A percentile compares a stretch with the other conserved stretches of the same genome.
Evolutionary conservation across 2,113 vertebrate genomes (phyloP).

Genomic region (Syrrhaptes paradoxus): DNA sequence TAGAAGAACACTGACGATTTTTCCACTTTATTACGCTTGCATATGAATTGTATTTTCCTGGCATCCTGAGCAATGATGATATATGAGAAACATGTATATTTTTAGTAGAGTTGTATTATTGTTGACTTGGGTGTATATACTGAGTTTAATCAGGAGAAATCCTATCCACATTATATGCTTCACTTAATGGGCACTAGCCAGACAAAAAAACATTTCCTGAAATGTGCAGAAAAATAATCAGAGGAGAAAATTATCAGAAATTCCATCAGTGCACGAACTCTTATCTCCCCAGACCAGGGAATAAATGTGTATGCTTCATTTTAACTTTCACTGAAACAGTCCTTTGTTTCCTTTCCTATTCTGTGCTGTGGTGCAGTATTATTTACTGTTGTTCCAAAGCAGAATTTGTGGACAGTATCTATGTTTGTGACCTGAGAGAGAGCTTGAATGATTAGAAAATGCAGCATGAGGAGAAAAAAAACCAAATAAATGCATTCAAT

Average conservation of each 20-base stretch:
- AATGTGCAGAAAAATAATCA: conserved; percentile 49
- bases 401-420: not conserved
- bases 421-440: not conserved
- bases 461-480: not conserved
- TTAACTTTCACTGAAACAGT: not conserved
- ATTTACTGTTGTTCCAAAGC: not conserved
- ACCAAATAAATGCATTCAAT: not conserved
- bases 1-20: conserved; percentile 8
- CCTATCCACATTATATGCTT: not conserved
- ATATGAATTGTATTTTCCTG: conserved; percentile 49
- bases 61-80: conserved; percentile 18
- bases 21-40: conserved; percentile 49
- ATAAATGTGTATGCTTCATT: not conserved
- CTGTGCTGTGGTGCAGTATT: not conserved
- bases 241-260: conserved; percentile 1
- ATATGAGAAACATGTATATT: conserved; percentile 21
- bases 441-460: not conserved
- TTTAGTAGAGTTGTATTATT: conserved; percentile 58
- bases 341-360: not conserved
- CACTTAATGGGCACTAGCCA: conserved; percentile 10
- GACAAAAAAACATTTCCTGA: conserved; percentile 55
- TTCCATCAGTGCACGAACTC: not conserved
- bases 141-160: conserved; percentile 47
- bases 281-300: not conserved
- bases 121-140: not conserved